Percentiles rank a stretch among this genome's conserved stretches.
These are phyloP conservation scores for Drosophila chauvacae DNA, from an alignment of 1,140 invertebrate genomes.

Conservation along the genomic window DNA sequence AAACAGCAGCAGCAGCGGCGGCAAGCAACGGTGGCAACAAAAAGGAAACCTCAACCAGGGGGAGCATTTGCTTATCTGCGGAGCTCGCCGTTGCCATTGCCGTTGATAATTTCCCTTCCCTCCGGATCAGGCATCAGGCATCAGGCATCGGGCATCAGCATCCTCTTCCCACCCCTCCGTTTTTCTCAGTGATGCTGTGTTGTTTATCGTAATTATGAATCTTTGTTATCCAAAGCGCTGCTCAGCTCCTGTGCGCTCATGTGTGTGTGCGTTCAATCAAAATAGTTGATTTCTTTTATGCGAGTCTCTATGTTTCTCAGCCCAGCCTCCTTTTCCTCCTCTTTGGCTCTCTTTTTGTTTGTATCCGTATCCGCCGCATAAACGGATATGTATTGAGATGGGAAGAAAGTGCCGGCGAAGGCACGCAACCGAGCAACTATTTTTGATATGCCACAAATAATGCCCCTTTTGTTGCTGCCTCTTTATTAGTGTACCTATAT, in stretches of 20 bases:
- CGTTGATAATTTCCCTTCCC: constrained; percentile 11
- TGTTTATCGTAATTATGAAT: constrained; percentile 74
- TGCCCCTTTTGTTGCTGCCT: constrained; percentile 27
- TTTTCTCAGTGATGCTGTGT: constrained; percentile 15
- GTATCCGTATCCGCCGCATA: constrained; percentile 6
- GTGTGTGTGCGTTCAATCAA: constrained; percentile 61
- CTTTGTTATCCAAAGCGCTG: constrained; percentile 53
- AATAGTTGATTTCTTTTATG: constrained; percentile 64
- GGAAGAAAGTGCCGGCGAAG: constrained; percentile 15
- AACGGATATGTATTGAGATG: constrained; percentile 7
- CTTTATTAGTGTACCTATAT: constrained; percentile 17
- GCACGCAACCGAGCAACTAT: constrained; percentile 39
- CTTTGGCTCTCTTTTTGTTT: neutral
- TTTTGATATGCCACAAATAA: constrained; percentile 51
- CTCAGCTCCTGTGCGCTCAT: constrained; percentile 46
- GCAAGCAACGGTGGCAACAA: constrained; percentile 33
- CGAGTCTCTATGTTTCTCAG: constrained; percentile 25
- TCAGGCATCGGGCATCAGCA: neutral
- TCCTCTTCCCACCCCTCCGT: neutral
- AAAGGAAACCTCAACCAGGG: constrained; percentile 42
- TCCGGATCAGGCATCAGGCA: neutral
- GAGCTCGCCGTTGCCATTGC: constrained; percentile 16
- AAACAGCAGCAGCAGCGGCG: constrained; percentile 14
- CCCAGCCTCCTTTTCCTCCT: neutral
- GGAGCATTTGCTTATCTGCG: constrained; percentile 65